Percentiles rank a stretch among this genome's conserved stretches.
Evolutionary conservation across 2,113 vertebrate genomes (phyloP).

Genomic region (Caranx ignobilis): DNA sequence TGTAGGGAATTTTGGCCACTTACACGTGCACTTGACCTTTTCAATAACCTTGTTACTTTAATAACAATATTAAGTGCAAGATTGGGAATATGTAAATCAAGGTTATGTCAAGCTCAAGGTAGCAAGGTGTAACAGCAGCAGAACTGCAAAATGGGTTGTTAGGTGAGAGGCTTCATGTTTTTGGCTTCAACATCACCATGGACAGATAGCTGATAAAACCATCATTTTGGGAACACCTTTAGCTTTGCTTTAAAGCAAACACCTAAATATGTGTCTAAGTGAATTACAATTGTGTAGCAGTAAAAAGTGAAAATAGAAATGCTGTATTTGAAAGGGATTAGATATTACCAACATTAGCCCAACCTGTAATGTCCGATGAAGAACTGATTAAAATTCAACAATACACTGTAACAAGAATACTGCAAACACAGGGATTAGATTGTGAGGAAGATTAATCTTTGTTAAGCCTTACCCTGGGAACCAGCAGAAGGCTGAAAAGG

Average conservation of each 20-base stretch:
- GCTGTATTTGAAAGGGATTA: not conserved
- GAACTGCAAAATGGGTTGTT: not conserved
- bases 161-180: too few species aligned
- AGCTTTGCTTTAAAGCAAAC: not conserved
- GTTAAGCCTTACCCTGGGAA: constrained; percentile 21
- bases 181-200: not conserved
- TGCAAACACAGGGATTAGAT: constrained; percentile 29
- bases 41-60: not conserved
- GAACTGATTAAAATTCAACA: not conserved
- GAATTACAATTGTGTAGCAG: not conserved
- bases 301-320: not conserved
- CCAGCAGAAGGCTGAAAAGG: constrained; percentile 24
- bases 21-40: not conserved
- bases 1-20: too few species aligned
- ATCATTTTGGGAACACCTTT: not conserved
- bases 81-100: not conserved
- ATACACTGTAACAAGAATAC: not conserved
- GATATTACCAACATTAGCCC: not conserved
- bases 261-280: not conserved
- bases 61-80: not conserved
- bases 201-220: not conserved
- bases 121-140: not conserved
- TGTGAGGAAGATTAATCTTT: constrained; percentile 27
- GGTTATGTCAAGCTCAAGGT: not conserved
- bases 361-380: not conserved